A percentile compares a stretch with the other conserved stretches of the same genome.
Evolutionary conservation across 2,888 invertebrate species (phyloP).

Genomic region (Caenorhabditis panamensis): DNA sequence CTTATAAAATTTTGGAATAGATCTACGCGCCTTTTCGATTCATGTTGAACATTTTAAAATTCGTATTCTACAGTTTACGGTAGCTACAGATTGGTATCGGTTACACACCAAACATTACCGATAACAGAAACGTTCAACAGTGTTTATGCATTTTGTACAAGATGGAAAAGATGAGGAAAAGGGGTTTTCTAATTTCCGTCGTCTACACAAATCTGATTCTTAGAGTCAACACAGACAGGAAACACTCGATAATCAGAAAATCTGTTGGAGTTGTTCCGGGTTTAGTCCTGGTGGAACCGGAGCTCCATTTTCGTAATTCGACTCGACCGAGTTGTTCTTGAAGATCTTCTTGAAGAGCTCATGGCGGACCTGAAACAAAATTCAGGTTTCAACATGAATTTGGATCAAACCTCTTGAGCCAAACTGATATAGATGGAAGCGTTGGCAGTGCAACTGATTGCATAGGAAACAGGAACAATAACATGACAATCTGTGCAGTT

Average conservation of each 20-base stretch:
- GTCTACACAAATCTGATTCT: too few species aligned
- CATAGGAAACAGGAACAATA: slow-evolving; percentile 17
- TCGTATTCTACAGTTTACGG: too few species aligned
- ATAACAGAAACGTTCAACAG: too few species aligned
- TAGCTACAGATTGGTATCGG: too few species aligned
- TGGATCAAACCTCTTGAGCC: slow-evolving; percentile 24
- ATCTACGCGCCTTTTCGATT: too few species aligned
- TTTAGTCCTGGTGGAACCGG: not conserved
- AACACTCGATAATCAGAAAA: not conserved
- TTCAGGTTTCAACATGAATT: not conserved
- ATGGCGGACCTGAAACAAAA: slow-evolving; percentile 16
- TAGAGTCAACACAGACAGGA: too few species aligned
- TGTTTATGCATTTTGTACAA: too few species aligned
- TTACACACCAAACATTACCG: too few species aligned
- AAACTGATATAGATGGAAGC: slow-evolving; percentile 29
- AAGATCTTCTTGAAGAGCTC: slow-evolving; percentile 28
- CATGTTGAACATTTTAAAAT: too few species aligned
- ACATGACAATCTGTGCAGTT: slow-evolving; percentile 8
- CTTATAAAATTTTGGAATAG: not conserved
- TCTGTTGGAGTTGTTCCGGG: slow-evolving; percentile 7
- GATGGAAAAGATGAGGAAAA: too few species aligned
- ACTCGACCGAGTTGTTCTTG: slow-evolving; percentile 25
- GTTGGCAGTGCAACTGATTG: slow-evolving; percentile 13
- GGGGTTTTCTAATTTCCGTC: too few species aligned
- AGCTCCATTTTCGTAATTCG: not conserved